These are phyloP conservation scores for Alauda arvensis DNA, from an alignment of 2,797 vertebrate genomes.

Conservation along the genomic window DNA sequence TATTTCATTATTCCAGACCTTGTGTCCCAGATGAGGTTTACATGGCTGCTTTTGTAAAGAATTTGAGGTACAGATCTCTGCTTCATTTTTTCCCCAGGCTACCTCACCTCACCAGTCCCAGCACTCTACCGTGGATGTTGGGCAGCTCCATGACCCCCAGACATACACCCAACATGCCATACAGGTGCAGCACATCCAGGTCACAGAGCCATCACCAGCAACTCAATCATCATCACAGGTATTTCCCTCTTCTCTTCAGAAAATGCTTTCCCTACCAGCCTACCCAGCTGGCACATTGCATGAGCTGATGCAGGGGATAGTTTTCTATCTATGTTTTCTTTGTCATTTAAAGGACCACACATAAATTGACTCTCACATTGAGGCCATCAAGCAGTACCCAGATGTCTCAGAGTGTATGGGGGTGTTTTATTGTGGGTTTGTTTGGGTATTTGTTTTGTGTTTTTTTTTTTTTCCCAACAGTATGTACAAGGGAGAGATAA, in stretches of 20 bases:
- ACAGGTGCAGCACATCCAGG: conserved; percentile 97
- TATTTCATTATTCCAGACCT: neutral
- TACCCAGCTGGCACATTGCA: neutral
- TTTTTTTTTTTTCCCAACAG: neutral
- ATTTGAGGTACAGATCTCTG: neutral
- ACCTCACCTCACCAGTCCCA: conserved; percentile 90
- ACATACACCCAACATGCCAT: conserved; percentile 93
- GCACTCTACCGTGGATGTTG: conserved; percentile 92
- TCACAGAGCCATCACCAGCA: conserved; percentile 79
- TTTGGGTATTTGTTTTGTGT: neutral
- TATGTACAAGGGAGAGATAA: neutral
- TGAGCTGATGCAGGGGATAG: neutral
- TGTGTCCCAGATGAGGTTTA: neutral
- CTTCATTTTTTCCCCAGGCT: conserved; percentile 71
- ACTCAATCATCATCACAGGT: conserved; percentile 82
- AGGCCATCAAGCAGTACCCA: neutral
- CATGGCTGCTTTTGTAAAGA: neutral
- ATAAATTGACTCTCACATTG: neutral
- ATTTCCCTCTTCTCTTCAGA: neutral
- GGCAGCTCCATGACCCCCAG: conserved; percentile 92
- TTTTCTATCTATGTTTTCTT: neutral
- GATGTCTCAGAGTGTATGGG: neutral
- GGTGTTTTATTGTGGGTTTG: neutral
- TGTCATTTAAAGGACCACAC: neutral
- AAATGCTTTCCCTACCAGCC: neutral